phyloP scores from a whole-genome alignment of 2,113 vertebrate genomes.

The Platysteira castanea region DNA sequence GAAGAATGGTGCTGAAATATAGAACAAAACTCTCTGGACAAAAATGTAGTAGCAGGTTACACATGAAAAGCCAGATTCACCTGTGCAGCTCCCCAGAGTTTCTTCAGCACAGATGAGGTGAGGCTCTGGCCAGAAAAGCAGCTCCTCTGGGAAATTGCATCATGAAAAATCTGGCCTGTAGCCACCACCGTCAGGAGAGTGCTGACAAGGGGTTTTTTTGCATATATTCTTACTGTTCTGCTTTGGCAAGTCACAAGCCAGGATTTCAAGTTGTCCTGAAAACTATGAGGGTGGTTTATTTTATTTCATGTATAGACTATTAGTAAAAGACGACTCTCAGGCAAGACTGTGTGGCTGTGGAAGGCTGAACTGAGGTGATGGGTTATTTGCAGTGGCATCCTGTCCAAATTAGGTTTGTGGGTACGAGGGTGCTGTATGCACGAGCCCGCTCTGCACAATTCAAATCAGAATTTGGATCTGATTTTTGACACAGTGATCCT shows the following conservation, averaged over 20 bases:
- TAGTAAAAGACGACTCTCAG: not conserved
- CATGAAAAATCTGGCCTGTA: not conserved
- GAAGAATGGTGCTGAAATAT: slow-evolving; percentile 48
- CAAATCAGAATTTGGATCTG: not conserved
- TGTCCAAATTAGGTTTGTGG: not conserved
- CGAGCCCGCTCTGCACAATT: not conserved
- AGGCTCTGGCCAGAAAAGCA: slow-evolving; percentile 3
- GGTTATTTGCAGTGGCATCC: not conserved
- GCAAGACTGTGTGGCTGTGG: not conserved
- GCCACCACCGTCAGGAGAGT: not conserved
- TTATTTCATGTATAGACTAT: not conserved
- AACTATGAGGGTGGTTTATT: not conserved
- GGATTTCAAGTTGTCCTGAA: not conserved
- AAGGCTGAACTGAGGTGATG: not conserved
- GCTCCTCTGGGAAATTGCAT: not conserved
- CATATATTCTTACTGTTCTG: not conserved
- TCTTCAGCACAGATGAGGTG: not conserved
- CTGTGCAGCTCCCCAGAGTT: not conserved
- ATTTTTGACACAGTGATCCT: not conserved
- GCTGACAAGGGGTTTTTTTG: not conserved
- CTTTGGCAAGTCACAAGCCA: not conserved
- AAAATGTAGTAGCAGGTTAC: slow-evolving; percentile 10
- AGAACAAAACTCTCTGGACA: not conserved
- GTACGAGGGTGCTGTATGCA: not conserved
- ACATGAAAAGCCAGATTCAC: not conserved